phyloP scores from a whole-genome alignment of 2,888 invertebrate species.

The Lycophotia porphyrea region DNA sequence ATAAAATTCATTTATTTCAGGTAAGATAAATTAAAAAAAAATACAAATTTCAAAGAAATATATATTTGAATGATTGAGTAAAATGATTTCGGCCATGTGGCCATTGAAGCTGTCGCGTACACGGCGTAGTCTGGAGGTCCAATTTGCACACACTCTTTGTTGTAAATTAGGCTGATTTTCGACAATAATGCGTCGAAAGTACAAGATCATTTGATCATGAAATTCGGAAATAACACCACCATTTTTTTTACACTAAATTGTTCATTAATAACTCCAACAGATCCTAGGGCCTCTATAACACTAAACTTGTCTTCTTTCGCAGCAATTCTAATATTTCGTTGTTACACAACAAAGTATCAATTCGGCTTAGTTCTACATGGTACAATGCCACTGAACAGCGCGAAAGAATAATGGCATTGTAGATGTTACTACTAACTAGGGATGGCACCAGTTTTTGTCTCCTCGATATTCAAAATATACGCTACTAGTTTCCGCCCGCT shows the following conservation, averaged over 20 bases:
- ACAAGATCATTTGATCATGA: too few species aligned
- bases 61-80: too few species aligned
- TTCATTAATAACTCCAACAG: neutral
- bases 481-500: neutral
- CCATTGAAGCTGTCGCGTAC: too few species aligned
- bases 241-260: neutral
- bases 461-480: neutral
- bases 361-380: neutral
- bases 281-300: neutral
- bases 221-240: neutral
- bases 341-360: slow-evolving; percentile 2
- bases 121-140: neutral
- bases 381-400: neutral
- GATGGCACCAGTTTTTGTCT: neutral
- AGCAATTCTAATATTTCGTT: neutral
- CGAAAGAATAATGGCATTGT: slow-evolving; percentile 2
- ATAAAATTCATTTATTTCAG: too few species aligned
- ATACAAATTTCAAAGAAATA: too few species aligned
- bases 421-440: neutral
- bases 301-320: neutral
- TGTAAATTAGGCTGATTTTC: neutral
- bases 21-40: too few species aligned
- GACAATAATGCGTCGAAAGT: neutral
- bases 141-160: neutral
- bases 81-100: neutral